phyloP scores from a whole-genome alignment of 2,113 vertebrate genomes.

The Vireo altiloquus region DNA sequence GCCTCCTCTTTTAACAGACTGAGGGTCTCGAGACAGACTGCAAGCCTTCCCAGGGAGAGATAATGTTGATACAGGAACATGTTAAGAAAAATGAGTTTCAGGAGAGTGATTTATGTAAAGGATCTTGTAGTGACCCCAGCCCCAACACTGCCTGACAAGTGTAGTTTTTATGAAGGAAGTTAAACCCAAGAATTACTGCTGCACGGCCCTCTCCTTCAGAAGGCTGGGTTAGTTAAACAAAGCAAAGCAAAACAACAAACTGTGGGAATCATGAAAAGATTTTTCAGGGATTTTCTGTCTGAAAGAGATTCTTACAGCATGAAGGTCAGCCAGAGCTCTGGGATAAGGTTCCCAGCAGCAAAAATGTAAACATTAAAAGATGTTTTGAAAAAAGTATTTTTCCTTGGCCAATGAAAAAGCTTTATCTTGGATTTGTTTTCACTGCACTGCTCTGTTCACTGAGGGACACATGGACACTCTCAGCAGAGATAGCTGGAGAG shows the following conservation, averaged over 20 bases:
- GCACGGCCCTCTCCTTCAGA: neutral
- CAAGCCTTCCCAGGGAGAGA: neutral
- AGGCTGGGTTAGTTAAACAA: conserved; percentile 22
- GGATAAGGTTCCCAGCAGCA: no score
- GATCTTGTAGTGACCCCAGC: conserved; percentile 1
- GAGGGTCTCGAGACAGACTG: neutral
- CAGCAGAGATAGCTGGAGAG: no score
- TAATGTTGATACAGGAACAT: neutral
- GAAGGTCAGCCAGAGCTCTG: no score
- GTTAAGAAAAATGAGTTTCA: conserved; percentile 26
- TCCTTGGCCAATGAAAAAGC: no score
- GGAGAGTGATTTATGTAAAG: conserved; percentile 8
- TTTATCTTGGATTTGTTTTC: no score
- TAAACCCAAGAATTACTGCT: neutral
- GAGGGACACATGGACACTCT: no score
- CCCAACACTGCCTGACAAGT: neutral
- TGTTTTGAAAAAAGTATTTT: no score
- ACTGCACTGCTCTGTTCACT: no score
- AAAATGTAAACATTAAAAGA: no score
- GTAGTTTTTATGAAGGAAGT: neutral
- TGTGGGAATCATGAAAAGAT: no score
- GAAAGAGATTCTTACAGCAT: no score
- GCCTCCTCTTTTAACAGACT: neutral
- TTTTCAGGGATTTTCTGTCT: no score
- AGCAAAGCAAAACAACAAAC: neutral